Base-by-base conservation (phyloP, 2,113 vertebrate species). In the Phaetusa simplex region DNA sequence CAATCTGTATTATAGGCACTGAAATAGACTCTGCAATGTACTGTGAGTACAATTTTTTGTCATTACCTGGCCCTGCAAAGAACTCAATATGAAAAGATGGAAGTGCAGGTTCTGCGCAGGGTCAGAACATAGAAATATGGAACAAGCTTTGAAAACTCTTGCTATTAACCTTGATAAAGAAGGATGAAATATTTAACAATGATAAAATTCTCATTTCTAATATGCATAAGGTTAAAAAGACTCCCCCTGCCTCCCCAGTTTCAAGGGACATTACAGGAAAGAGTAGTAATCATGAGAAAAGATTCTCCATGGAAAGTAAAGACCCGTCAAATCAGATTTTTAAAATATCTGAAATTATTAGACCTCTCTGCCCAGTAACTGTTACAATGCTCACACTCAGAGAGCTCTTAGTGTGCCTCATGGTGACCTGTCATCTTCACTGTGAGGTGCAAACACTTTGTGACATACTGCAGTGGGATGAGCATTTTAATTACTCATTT, bases 401-500 rank as follows among this genome's bases (percentile, higher is more conserved):
- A 61, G 30, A 84, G 4, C 9, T 61, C 14, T 70, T 50, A 1
- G 2, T 17, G 55, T 82, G 22, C 62, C 47, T 71, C 36, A 30
- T 4, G 30, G 19, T 55, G 62, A 19, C 42, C 50, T 81, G 47
- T 69, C 80, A 72, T 49, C 40, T 45, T 91, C 77, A 32, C 47
- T 13, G 42, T 52, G 56, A 92, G 47, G 50, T 74, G 82, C 76
- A 86, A 95, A 95, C 49, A 45, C 61, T 82, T 88, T 52, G 61
- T 76, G 90, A 82, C 86, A 69, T 21, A 38, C 11, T 86, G 80
- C 77, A 76, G 55, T 72, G 40, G 34, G 47, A 82, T 72, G 36
- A n/a, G 56, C 29, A 38, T 69, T 95, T 93, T 92, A 96, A 97
- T 96, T 92, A 93, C 30, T 88, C 8, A 11, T 79, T 94, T 96